Base-by-base conservation (phyloP, 2,888 invertebrate genomes). In the Nomada goodeniana region DNA sequence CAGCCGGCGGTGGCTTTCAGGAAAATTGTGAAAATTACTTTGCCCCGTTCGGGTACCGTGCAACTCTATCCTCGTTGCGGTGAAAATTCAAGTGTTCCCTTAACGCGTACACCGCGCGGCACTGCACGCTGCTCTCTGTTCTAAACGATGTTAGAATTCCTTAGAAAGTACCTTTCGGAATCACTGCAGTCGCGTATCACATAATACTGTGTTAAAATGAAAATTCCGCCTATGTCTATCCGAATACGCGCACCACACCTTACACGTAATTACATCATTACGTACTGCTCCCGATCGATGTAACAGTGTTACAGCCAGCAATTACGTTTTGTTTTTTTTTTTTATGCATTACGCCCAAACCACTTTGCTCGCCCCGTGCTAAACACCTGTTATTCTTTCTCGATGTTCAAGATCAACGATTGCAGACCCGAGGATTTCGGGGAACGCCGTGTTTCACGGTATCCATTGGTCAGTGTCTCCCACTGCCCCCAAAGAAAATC, bases 401-500 rank as follows among this genome's bases (percentile, higher is more conserved):
- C 26, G 47, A 44, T 69, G 64, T 80, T 53, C 4, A 44, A 29
- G 50, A 52, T 53, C 57, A 44, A 15, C 10, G 7, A 60, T 42
- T 15, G 23, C 2, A 18, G 44, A 29, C 7, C 11, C n/a, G n/a
- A 50, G 50, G 52, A 72, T 82, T 82, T 76, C 68, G 57, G 29
- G 23, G 53, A 63, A 44, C 52, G 20, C 18, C 42, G 20, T 65
- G 52, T 64, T 68, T 44, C 52, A 15, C 72, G 26, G 52, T 69
- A 68, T 52, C 64, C 61, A 69, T 55, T 57, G 52, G 57, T 11
- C 64, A 20, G 29, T 50, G 57, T 77, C 89, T 85, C 86, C 90
- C 91, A 89, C 86, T 83, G 78, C 77, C 75, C 75, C 79, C 74
- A 78, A 84, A 79, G 81, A 84, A 86, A 76, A 88, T 64, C 84